A percentile compares a stretch with the other conserved stretches of the same genome.
phyloP scores from a whole-genome alignment of 2,888 invertebrate genomes.

The Noctua fimbriata region DNA sequence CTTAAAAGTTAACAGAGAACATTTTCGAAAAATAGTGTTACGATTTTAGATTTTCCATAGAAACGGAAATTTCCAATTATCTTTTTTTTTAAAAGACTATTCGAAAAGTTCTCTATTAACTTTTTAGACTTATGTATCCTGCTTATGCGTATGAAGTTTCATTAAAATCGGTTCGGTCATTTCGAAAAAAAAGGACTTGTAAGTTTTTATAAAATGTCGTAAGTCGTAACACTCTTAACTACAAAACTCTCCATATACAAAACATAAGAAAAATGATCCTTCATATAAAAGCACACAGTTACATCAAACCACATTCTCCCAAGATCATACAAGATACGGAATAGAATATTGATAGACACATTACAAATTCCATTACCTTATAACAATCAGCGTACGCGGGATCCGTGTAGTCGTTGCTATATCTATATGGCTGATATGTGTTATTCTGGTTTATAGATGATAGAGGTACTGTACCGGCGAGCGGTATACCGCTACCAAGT shows the following conservation, averaged over 20 bases:
- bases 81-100: too few relatives aligned
- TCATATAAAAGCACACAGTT: slow-evolving; percentile 5
- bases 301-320: slow-evolving; percentile 21
- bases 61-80: too few relatives aligned
- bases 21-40: too few relatives aligned
- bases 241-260: not conserved
- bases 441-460: slow-evolving; percentile 91
- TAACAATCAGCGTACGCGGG: slow-evolving; percentile 94
- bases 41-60: too few relatives aligned
- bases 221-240: too few relatives aligned
- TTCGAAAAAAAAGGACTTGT: too few relatives aligned
- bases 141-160: too few relatives aligned
- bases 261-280: not conserved
- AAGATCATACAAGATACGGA: slow-evolving; percentile 49
- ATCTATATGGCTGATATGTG: slow-evolving; percentile 88
- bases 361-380: slow-evolving; percentile 83
- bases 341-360: slow-evolving; percentile 66
- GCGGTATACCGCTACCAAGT: slow-evolving; percentile 92
- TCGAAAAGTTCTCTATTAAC: too few relatives aligned
- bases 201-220: too few relatives aligned
- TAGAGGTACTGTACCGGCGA: slow-evolving; percentile 95
- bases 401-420: slow-evolving; percentile 94
- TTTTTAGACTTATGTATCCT: too few relatives aligned
- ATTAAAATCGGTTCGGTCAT: too few relatives aligned
- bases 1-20: too few relatives aligned